Evolutionary conservation across 2,888 invertebrate genomes (phyloP).

Genomic region (Thecocarcelia acutangulata): DNA sequence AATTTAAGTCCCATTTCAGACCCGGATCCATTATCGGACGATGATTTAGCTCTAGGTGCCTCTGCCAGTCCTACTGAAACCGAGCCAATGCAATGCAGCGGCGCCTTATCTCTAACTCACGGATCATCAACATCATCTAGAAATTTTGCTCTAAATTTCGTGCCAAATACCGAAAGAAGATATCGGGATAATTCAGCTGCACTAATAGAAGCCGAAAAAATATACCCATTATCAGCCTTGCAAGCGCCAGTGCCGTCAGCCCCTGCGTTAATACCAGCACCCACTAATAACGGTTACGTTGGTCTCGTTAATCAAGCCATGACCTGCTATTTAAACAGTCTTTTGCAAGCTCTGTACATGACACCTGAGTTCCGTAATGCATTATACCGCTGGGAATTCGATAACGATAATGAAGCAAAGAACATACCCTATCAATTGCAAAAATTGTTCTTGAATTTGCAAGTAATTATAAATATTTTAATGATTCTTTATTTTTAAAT

Average conservation of each 20-base stretch:
- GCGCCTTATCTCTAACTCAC: conserved; percentile 65
- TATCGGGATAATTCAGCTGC: conserved; percentile 28
- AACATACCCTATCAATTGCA: conserved; percentile 94
- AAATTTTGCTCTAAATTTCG: conserved; percentile 52
- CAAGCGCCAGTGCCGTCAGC: conserved; percentile 22
- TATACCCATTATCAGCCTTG: conserved; percentile 51
- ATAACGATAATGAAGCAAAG: conserved; percentile 86
- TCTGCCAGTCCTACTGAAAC: conserved; percentile 81
- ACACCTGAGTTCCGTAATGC: conserved; percentile 96
- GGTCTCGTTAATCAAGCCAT: conserved; percentile 94
- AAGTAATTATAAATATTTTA: conserved; percentile 81
- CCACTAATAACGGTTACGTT: conserved; percentile 83
- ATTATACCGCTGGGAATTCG: conserved; percentile 91
- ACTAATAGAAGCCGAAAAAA: conserved; percentile 45
- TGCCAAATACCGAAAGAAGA: conserved; percentile 44
- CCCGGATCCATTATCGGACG: conserved; percentile 78
- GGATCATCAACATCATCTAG: conserved; percentile 45
- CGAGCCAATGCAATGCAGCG: conserved; percentile 71
- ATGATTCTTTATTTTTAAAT: too few relatives aligned
- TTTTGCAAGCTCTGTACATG: conserved; percentile 94
- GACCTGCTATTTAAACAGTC: conserved; percentile 95
- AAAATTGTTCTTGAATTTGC: conserved; percentile 91
- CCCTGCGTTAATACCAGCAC: conserved; percentile 56
- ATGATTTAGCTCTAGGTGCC: conserved; percentile 81
- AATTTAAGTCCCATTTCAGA: conserved; percentile 79